Base-by-base conservation (phyloP, 2,797 vertebrate genomes). In the Etheostoma perlongum region DNA sequence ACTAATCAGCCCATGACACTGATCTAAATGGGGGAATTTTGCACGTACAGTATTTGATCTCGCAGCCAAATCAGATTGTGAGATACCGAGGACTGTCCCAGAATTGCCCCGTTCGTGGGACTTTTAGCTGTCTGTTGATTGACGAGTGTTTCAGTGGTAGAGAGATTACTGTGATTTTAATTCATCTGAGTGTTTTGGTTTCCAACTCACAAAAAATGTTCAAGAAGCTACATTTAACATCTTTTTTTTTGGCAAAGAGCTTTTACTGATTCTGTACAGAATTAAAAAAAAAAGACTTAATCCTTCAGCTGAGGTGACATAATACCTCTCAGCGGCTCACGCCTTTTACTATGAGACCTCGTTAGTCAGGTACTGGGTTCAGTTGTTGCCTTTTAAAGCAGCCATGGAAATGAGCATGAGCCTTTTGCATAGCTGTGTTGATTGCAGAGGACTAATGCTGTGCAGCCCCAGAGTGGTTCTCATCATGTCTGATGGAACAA, bases 401-500 rank as follows among this genome's bases (percentile, higher is more conserved):
- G 64, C 61, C 42, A 7, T 66, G 67, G 67, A 90, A 85, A 84
- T 74, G 77, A 81, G 71, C 70, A 11, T 11, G 52, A 79, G 69
- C 66, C 30, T 72, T 77, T 76, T 68, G 23, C 67, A 59, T 72
- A 72, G 64, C 54, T 5, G 83, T 51, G 74, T 75, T 81, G 69
- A 84, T 82, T 78, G 82, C 46, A 42, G 78, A 81, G 71, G 82
- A 55, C 81, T 66, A 88, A 86, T 77, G 78, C 83, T 27, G 73
- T 13, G 48, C 72, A 73, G 78, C 75, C 58, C 70, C 76, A 44
- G 75, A 89, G 83, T 83, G 69, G 33, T 81, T 85, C 87, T 86
- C 88, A 71, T 85, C 67, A 44, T 52, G 74, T 89, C 84, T 88
- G 82, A 78, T 86, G 76, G 86, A 93, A 93, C 86, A 89, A 90